These are phyloP conservation scores for Trogon melanurus DNA, from an alignment of 2,113 vertebrate species.

Conservation along the genomic window DNA sequence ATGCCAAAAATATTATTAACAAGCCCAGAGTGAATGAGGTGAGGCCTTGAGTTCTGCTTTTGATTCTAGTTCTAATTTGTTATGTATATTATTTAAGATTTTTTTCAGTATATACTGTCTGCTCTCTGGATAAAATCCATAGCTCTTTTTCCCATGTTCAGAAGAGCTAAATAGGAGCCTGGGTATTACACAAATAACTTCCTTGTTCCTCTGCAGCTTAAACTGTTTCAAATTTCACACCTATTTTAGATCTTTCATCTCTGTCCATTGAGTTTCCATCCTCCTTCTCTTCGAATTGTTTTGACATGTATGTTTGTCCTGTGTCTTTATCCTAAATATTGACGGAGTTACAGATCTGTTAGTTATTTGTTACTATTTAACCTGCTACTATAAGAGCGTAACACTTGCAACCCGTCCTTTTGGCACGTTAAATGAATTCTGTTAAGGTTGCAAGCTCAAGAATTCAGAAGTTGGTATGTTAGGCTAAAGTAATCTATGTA, in stretches of 20 bases:
- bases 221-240: neutral
- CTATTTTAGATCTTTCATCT: neutral
- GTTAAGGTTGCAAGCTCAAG: neutral
- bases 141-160: neutral
- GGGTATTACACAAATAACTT: neutral
- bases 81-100: neutral
- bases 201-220: neutral
- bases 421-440: neutral
- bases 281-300: neutral
- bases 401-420: neutral
- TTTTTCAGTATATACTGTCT: neutral
- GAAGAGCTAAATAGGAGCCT: neutral
- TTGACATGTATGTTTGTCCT: neutral
- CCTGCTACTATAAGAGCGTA: neutral
- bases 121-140: neutral
- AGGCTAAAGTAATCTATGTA: neutral
- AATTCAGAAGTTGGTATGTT: neutral
- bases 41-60: constrained; percentile 40
- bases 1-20: constrained; percentile 95
- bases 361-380: neutral
- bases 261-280: neutral
- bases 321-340: neutral
- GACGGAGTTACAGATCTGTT: neutral
- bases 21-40: constrained; percentile 97
- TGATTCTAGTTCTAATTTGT: neutral